phyloP scores from a whole-genome alignment of 2,888 invertebrate genomes.

The Parnassius orleans region DNA sequence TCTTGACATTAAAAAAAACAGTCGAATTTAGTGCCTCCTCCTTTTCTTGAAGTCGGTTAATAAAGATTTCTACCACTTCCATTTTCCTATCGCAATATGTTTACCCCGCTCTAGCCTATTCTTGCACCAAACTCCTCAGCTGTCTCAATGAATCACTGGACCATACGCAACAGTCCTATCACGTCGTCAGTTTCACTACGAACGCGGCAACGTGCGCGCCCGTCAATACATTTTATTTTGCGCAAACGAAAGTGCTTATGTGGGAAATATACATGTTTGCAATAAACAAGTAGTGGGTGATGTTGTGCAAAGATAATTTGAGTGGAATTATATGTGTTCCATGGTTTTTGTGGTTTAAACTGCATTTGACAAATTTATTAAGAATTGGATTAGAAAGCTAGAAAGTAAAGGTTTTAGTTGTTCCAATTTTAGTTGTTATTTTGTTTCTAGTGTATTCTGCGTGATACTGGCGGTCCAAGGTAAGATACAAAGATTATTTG shows the following conservation, averaged over 20 bases:
- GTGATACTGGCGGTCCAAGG: not conserved
- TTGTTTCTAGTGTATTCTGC: not conserved
- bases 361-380: not conserved
- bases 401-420: not conserved
- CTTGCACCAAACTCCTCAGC: conserved; percentile 26
- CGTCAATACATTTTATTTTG: not conserved
- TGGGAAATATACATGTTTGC: not conserved
- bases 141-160: conserved; percentile 37
- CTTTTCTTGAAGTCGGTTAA: too few species aligned
- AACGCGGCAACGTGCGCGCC: conserved; percentile 18
- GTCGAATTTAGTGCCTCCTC: too few species aligned
- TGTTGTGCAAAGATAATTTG: not conserved
- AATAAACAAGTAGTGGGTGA: not conserved
- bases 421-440: not conserved
- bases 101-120: conserved; percentile 10
- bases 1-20: too few species aligned
- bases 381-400: conserved; percentile 17
- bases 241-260: conserved; percentile 12
- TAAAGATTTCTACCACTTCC: too few species aligned
- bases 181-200: conserved; percentile 37
- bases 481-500: too few species aligned
- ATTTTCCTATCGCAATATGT: not conserved
- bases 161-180: conserved; percentile 29
- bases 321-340: conserved; percentile 5
- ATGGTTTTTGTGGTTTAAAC: not conserved